Conservation (phyloP, 2,888 invertebrate genomes). For the Cantharis flavilabris region DNA sequence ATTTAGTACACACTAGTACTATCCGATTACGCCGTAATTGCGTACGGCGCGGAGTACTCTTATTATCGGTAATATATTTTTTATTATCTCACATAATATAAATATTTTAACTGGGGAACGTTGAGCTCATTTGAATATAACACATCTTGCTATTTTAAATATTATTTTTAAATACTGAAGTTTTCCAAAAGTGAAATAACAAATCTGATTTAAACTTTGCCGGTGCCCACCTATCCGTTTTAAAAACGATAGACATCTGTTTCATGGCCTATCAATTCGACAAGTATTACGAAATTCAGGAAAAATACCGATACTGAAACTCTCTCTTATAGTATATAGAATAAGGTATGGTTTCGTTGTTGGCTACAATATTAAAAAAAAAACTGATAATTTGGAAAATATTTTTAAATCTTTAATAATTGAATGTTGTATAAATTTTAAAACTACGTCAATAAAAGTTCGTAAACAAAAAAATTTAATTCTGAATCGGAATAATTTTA, state of each 20-base stretch:
- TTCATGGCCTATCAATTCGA: constrained; percentile 2
- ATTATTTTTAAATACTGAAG: background rate
- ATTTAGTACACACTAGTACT: no score
- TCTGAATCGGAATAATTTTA: background rate
- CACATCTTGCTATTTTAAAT: background rate
- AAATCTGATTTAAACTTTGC: background rate
- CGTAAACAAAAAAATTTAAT: background rate
- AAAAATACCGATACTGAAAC: background rate
- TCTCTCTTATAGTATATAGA: background rate
- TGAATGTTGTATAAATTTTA: background rate
- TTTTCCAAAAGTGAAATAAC: background rate
- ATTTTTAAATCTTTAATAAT: background rate
- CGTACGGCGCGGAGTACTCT: no score
- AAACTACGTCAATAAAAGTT: background rate
- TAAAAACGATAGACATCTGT: constrained; percentile 1
- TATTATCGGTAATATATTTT: no score
- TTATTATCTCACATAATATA: no score
- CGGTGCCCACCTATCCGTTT: background rate
- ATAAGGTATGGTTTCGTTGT: background rate
- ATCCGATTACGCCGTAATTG: no score
- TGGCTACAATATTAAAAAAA: background rate
- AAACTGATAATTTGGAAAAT: background rate
- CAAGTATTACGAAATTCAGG: background rate
- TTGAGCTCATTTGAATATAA: background rate
- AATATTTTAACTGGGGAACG: no score